Percentiles rank a stretch among this genome's conserved stretches.
These are phyloP conservation scores for Tipula lateralis DNA, from an alignment of 2,888 invertebrate species.

Conservation along the genomic window DNA sequence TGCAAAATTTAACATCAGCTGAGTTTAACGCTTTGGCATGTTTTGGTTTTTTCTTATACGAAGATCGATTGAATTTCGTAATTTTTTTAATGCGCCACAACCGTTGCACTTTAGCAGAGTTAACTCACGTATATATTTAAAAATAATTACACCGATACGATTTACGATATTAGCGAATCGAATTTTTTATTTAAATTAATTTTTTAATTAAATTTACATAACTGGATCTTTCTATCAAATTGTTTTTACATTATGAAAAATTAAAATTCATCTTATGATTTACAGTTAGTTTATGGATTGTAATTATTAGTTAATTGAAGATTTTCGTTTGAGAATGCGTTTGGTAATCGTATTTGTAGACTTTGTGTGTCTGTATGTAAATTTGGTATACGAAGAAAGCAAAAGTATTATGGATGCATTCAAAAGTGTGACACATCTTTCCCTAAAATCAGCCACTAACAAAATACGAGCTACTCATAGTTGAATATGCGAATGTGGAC, in stretches of 20 bases:
- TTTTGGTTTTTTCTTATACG: no score
- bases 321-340: not conserved
- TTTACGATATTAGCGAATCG: not conserved
- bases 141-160: not conserved
- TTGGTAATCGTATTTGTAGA: not conserved
- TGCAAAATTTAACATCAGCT: not conserved
- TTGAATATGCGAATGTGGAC: no score
- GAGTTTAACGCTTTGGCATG: not conserved
- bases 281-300: not conserved
- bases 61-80: no score
- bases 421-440: no score
- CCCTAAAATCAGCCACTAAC: no score
- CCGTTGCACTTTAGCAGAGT: not conserved
- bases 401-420: no score
- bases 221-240: not conserved
- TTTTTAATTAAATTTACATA: not conserved
- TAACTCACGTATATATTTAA: not conserved
- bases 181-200: not conserved
- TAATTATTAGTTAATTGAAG: not conserved
- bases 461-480: no score
- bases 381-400: not conserved
- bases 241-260: not conserved
- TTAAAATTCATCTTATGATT: not conserved
- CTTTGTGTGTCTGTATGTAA: no score
- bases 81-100: not conserved